These are phyloP conservation scores for Coleophora flavipennella DNA, from an alignment of 2,888 invertebrate genomes.

Conservation along the genomic window DNA sequence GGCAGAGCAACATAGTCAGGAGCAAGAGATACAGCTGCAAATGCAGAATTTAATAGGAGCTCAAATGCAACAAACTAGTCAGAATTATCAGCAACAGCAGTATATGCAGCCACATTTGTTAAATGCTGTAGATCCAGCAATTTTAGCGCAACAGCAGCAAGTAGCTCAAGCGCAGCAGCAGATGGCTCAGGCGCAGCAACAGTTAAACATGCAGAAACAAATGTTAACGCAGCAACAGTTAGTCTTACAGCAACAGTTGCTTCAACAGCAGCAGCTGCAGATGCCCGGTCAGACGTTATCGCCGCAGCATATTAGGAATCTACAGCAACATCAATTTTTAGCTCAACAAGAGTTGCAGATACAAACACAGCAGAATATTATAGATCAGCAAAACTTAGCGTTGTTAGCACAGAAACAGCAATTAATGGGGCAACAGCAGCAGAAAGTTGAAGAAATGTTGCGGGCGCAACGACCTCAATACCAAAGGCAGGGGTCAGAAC, in stretches of 20 bases:
- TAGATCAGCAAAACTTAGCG: constrained; percentile 70
- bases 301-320: constrained; percentile 53
- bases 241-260: constrained; percentile 63
- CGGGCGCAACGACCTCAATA: constrained; percentile 53
- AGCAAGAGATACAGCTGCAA: constrained; percentile 39
- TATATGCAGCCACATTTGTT: constrained; percentile 42
- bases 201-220: constrained; percentile 63
- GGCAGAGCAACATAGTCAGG: constrained; percentile 35
- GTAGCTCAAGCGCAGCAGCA: constrained; percentile 63
- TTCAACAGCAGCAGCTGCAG: constrained; percentile 52
- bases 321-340: constrained; percentile 65
- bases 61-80: constrained; percentile 46
- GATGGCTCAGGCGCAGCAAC: constrained; percentile 57
- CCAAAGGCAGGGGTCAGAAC: constrained; percentile 59
- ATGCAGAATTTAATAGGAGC: constrained; percentile 45
- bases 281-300: constrained; percentile 63
- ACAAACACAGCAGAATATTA: constrained; percentile 70
- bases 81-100: constrained; percentile 45
- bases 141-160: constrained; percentile 57
- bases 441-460: constrained; percentile 55
- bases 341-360: constrained; percentile 65
- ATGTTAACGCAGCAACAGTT: constrained; percentile 61
- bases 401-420: constrained; percentile 65
- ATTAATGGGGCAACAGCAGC: constrained; percentile 68
- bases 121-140: constrained; percentile 42